Base-by-base conservation (phyloP, 1,140 invertebrate species). In the Brachionus rubens region DNA sequence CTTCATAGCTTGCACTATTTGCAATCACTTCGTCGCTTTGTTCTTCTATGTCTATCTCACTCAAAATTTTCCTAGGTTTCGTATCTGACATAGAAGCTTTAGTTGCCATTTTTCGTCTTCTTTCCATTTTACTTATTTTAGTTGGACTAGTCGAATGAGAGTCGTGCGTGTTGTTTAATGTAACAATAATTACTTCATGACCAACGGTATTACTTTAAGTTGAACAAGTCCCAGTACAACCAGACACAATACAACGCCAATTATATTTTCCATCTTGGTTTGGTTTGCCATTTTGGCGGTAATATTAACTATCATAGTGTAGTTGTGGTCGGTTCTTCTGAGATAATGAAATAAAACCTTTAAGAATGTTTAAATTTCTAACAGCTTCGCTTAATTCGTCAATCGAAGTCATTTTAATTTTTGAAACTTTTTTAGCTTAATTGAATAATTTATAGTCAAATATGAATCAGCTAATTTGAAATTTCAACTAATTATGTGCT, bases 1-100 rank as follows among this genome's bases (percentile, higher is more conserved):
- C 47, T 19, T 50, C 47, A 50, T 50, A 50, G 47, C 47, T 50
- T 19, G 47, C 47, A 50, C 47, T 50, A 21, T 50, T 50, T 50
- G 47, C 47, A 19, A 50, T 19, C 24, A 6, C 24, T 21, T 50
- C 7, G 47, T 50, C 47, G 47, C 24, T 21, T n/a, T 19, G 24
- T n/a, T n/a, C n/a, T 19, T 50, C 47, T n/a, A 21, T 21, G 47
- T 50, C 24, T 50, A 50, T 50, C 24, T 54, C 19, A 54, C 19
- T 24, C 28, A 54, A 26, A 54, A 54, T 54, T 28, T 54, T 54
- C 26, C 52, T 24, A 26, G 26, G 52, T 54, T 54, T 54, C 14
- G 19, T 24, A 54, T 54, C 52, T 19, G 52, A 54, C 26, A 54
- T 26, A 28, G 19, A 14, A 26, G 52, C 52, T 54, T 54, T 54